A percentile compares a stretch with the other conserved stretches of the same genome.
These are phyloP conservation scores for Calliscelio sp. DNA, from an alignment of 2,888 invertebrate genomes.

Conservation along the genomic window DNA sequence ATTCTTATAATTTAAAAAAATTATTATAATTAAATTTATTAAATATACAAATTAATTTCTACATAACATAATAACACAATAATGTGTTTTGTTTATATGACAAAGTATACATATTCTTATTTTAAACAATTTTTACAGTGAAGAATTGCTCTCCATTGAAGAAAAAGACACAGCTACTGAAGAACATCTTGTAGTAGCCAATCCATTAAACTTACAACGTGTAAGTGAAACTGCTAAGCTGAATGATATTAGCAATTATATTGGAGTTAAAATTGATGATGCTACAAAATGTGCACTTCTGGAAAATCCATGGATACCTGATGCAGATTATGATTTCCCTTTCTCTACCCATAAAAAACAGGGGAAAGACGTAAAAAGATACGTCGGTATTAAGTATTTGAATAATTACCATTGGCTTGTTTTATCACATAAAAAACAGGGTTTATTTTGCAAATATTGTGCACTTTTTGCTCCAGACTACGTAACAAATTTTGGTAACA, in stretches of 20 bases:
- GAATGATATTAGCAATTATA: not conserved
- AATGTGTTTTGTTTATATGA: too few relatives aligned
- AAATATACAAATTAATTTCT: too few relatives aligned
- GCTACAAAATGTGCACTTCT: conserved; percentile 3
- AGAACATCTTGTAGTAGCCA: too few relatives aligned
- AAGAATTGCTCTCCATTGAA: too few relatives aligned
- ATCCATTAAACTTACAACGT: too few relatives aligned
- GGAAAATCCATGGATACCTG: conserved; percentile 15
- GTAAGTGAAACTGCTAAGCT: too few relatives aligned
- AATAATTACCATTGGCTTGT: conserved; percentile 23
- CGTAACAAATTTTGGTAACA: not conserved
- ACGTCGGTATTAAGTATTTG: conserved; percentile 5
- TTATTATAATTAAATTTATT: too few relatives aligned
- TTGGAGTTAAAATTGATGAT: conserved; percentile 1
- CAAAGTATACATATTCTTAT: too few relatives aligned
- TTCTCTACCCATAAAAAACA: conserved; percentile 5
- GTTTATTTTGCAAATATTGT: conserved; percentile 36
- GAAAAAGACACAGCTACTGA: too few relatives aligned
- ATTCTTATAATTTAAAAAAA: too few relatives aligned
- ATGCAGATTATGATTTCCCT: conserved; percentile 11
- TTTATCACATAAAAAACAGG: conserved; percentile 8
- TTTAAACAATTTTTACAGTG: too few relatives aligned
- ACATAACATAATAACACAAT: too few relatives aligned
- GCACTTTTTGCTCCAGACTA: not conserved
- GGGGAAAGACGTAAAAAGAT: conserved; percentile 6